Base-by-base conservation (phyloP, 2,797 vertebrate species). In the Sylvia borin region DNA sequence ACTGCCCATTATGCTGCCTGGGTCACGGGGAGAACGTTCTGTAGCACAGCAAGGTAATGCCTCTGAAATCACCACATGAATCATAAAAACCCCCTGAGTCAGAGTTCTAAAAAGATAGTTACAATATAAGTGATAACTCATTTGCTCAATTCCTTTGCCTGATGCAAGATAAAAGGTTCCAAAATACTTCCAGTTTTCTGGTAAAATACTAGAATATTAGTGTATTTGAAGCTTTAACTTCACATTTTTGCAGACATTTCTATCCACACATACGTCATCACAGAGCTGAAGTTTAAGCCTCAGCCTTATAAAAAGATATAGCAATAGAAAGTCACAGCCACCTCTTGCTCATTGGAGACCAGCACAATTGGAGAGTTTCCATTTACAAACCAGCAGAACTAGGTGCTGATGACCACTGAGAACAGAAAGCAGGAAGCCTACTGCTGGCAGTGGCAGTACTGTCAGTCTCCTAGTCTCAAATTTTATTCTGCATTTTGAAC, bases 141-240 rank as follows among this genome's bases (percentile, higher is more conserved):
- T 85, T 83, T 86, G n/a, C 51, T 91, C 85, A 77, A 85, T 78
- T 77, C 83, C 75, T 91, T 92, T 53, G 53, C 65, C 78, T 62
- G 65, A 94, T 51, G 32, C 54, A 71, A 83, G 89, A 86, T 83
- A 88, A 80, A 36, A 53, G 18, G 16, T 43, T 78, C 47, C 72
- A 85, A 91, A 96, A 94, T 42, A 85, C 58, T 88, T 58, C 58
- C 15, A 32, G 16, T 70, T 91, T 91, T 81, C 82, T 75, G 78
- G 66, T 75, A 92, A 86, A 94, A 92, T 55, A 89, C 54, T 90
- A 73, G 36, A 85, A 57, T 67, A 82, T 93, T 54, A 83, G n/a
- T 5, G 7, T 87, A 83, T 85, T 82, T 67, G 70, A 83, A 92
- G 60, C 32, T 78, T 71, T 47, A 73, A 17, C n/a, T 71, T 68